Base-by-base conservation (phyloP, 1,140 invertebrate genomes). In the Trigoniulus corallinus region DNA sequence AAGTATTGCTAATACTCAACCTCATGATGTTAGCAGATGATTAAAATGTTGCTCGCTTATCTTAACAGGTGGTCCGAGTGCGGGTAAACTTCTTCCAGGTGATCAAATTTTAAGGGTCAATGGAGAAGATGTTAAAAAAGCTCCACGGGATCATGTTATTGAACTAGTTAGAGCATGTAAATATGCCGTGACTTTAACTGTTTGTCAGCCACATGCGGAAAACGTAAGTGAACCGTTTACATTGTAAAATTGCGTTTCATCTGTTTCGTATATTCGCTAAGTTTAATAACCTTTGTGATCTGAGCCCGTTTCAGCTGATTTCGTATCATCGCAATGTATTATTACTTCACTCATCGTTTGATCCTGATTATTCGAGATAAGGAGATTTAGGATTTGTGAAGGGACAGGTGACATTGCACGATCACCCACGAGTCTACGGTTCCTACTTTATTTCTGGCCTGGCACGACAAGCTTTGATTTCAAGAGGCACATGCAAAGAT, bases 21-120 rank as follows among this genome's bases (percentile, higher is more conserved):
- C n/a, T n/a, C n/a, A n/a, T n/a, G n/a, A n/a, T n/a, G n/a, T n/a
- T n/a, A n/a, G n/a, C n/a, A n/a, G n/a, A n/a, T n/a, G n/a, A n/a
- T n/a, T n/a, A n/a, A n/a, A n/a, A n/a, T n/a, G n/a, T n/a, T n/a
- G n/a, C n/a, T n/a, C n/a, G n/a, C n/a, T n/a, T n/a, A n/a, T n/a
- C n/a, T n/a, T n/a, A n/a, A n/a, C n/a, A 71, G 85, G 82, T 57
- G 88, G 88, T 7, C 88, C 88, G 1, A 89, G 87, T 63, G 84
- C 85, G 43, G 80, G 82, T 42, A 85, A 87, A 71, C 66, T 94
- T 34, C 75, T 88, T 59, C 84, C 88, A 0, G 87, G 86, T 7
- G 88, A 94, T 66, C 85, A 89, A 64, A 89, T 94, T 47, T 71
- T 88, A 12, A 74, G 76, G 52, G 86, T 94, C 39, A 91, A 93